These are phyloP conservation scores for Neocloeon triangulifer DNA, from an alignment of 1,140 invertebrate genomes.

Conservation along the genomic window DNA sequence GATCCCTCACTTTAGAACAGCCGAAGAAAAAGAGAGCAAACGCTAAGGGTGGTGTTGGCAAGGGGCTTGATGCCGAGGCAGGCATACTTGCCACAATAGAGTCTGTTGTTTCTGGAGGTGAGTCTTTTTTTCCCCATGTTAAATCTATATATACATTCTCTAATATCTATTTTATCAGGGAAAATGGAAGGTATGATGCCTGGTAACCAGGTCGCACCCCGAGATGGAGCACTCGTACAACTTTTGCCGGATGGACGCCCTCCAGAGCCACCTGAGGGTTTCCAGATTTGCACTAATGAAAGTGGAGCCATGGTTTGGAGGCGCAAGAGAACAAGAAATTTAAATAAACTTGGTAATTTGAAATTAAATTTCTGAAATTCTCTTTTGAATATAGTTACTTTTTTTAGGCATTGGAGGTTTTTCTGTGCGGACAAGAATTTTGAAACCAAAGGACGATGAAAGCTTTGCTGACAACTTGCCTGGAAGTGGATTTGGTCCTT, in stretches of 20 bases:
- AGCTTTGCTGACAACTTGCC: too few relatives aligned
- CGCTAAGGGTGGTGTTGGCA: too few relatives aligned
- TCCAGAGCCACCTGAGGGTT: constrained; percentile 54
- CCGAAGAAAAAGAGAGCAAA: constrained; percentile 22
- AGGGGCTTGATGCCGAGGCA: constrained; percentile 37
- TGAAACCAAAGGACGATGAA: too few relatives aligned
- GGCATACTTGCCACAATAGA: constrained; percentile 61
- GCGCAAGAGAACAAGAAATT: constrained; percentile 66
- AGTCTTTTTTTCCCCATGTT: too few relatives aligned
- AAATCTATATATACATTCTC: too few relatives aligned
- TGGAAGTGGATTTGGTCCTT: too few relatives aligned
- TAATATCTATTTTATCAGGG: too few relatives aligned
- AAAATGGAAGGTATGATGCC: too few relatives aligned
- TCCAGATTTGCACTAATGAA: constrained; percentile 59
- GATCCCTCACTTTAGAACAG: constrained; percentile 42
- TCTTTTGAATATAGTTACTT: too few relatives aligned
- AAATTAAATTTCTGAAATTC: constrained; percentile 3
- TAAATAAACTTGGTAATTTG: constrained; percentile 50
- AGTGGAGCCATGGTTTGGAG: constrained; percentile 51
- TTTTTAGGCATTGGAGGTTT: background rate
- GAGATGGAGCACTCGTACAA: constrained; percentile 60
- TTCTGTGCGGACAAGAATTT: too few relatives aligned
- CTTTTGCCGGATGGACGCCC: constrained; percentile 38
- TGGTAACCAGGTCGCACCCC: too few relatives aligned
- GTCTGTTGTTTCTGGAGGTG: constrained; percentile 47